Base-by-base conservation (phyloP, 2,888 invertebrate species). In the Hemithea aestivaria region DNA sequence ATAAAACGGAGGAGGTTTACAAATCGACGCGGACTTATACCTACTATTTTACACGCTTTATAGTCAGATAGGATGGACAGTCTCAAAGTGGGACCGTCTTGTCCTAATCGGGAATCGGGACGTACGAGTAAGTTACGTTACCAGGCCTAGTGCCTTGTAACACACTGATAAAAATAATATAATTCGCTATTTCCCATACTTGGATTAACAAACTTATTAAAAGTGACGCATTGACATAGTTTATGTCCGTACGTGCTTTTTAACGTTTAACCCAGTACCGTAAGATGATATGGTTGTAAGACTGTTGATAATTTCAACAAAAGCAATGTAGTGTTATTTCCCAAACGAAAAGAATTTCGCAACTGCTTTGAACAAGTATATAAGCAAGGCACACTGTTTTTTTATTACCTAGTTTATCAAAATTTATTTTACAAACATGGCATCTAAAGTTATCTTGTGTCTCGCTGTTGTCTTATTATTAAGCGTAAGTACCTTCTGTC, bases 391-490 rank as follows among this genome's bases (percentile, higher is more conserved):
- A 26, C 8, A 8, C 12, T 20, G 10, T 5, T 31, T 20, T 25
- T 9, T 22, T 12, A 20, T 16, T 16, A 16, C 16, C 23, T 25
- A 33, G n/a, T 40, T 40, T 31, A 38, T 24, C 10, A 9, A 26
- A 25, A 6, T 26, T 20, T 9, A 16, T 23, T 30, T 28, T 23
- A 9, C 7, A 31, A 40, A 33, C 27, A 52, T 52, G 52, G 27
- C 39, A 25, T 42, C 47, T 5, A 52, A 52, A 40, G 27, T 44
- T 6, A 6, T 50, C 34, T 35, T 48, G 40, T 52, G 43, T 32
- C 11, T 45, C 9, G 44, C 47, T 12, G 27, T 52, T 7, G 32
- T 52, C 37, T 33, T 50, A 35, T 31, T 46, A 5, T 23, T 52
- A 27, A 36, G 34, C 29, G 52, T 52, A 28, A 49, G 52, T 52